Conservation (phyloP, 2,888 invertebrate genomes). For the Caenorhabditis parvicauda region DNA sequence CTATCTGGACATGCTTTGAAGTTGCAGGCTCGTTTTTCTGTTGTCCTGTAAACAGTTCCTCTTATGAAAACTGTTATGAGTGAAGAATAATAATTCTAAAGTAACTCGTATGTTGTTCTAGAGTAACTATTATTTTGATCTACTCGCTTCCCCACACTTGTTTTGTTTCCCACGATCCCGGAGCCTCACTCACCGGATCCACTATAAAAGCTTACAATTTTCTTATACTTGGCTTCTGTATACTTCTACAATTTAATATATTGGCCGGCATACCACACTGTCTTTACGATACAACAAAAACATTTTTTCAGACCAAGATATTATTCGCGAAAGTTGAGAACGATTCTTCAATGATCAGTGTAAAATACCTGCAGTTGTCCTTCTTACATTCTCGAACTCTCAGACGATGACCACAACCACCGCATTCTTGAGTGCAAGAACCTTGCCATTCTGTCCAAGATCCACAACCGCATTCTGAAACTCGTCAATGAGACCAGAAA, state of each 20-base stretch:
- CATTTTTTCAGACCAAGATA: neutral
- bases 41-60: conserved; percentile 19
- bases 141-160: too few species aligned
- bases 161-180: too few species aligned
- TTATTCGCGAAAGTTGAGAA: neutral
- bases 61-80: neutral
- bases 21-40: conserved; percentile 59
- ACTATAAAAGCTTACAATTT: neutral
- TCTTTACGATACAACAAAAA: neutral
- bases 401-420: conserved; percentile 56
- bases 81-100: neutral
- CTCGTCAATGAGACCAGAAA: neutral
- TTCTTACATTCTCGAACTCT: conserved; percentile 47
- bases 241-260: too few species aligned
- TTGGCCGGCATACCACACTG: too few species aligned
- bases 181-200: neutral
- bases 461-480: conserved; percentile 51
- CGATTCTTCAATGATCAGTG: neutral
- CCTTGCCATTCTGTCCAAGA: conserved; percentile 56
- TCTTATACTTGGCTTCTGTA: too few species aligned
- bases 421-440: conserved; percentile 57
- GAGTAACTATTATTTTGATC: too few species aligned
- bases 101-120: too few species aligned
- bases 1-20: conserved; percentile 54
- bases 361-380: conserved; percentile 27